Evolutionary conservation across 2,113 vertebrate species (phyloP), one percentile per base, ranked within the genome.

Genomic region (Burhinus bistriatus): DNA sequence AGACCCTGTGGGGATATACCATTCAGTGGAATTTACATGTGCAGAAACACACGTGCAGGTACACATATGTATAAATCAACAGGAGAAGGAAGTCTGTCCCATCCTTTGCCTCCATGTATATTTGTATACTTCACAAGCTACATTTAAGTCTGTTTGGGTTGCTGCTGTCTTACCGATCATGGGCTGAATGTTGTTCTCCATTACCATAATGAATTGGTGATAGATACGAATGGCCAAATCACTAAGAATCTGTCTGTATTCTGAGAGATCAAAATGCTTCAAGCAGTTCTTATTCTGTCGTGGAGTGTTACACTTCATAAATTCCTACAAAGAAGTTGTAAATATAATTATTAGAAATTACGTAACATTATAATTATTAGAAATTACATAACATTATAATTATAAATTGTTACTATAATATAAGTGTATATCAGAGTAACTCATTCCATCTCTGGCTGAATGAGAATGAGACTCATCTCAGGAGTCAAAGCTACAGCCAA

Each of bases 161-260:
- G 68, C 45, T 52, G 32, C 23, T 90, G 61, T 61, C 98, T 98
- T 97, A 99, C 99, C 99, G 38, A 99, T 99, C 84, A 99, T 98
- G 58, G 99, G 99, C 61, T 97, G 98, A 62, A 99, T 97, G 58
- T 89, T 97, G 58, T 98, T 99, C 95, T 99, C 99, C 99, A 99
- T 99, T 18, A 99, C 96, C 2, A 94, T 36, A 79, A 99, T 97
- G 52, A 99, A 99, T 29, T 98, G 99, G 58, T 99, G 98, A 90
- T 99, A 99, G 92, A 99, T 99, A 23, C 97, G 98, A 94, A 99
- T 99, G 87, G 99, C 98, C 96, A 99, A 96, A 85, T 99, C 99
- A 36, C 99, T 99, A 71, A 99, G 97, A 78, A 99, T 98, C 86
- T 99, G 99, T 73, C 99, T 98, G 97, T 99, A 99, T 90, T 99